Base-by-base conservation (phyloP, 2,113 vertebrate species). In the Sapajus apella region DNA sequence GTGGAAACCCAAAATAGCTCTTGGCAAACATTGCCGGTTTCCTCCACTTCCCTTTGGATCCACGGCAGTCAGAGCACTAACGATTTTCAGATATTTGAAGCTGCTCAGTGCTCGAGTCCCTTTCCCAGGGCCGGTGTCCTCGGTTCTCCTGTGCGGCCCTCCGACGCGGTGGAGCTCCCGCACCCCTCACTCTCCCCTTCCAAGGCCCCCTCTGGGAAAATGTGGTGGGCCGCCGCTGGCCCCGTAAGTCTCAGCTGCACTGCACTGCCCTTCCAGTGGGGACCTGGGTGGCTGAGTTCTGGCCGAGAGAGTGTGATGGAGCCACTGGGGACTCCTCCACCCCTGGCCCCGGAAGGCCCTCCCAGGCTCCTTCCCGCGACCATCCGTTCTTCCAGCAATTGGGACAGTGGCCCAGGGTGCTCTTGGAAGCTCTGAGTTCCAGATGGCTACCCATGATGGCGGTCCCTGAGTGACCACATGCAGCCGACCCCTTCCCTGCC, bases 1-100 rank as follows among this genome's bases (percentile, higher is more conserved):
- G 2, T 1, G 30, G 61, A 55, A 25, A 18, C 66, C 30, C 47
- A 1, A 0, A 21, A n/a, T 1, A 30, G 6, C 37, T 30, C 58
- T 50, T 45, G 18, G 8, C 2, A 32, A 30, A 2, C 21, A 17
- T 37, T 0, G 0, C 45, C 23, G 0, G 0, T 13, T 6, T 40
- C 8, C 61, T 79, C 2, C 4, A 1, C 43, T 66, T 7, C 77
- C 55, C 40, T 30, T 45, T 61, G 73, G n/a, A 2, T 10, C 2
- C 32, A 25, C 21, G 0, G 61, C 27, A 14, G 61, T 64, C 61
- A 30, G 25, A 64, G 61, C 61, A 30, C 27, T 30, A 64, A 64
- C 61, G 12, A 64, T 64, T n/a, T n/a, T 50, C 85, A 40, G 1
- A 12, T 10, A 23, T 80, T 21, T 50, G 70, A 21, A 56, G 82